phyloP scores from a whole-genome alignment of 92 coral and sea anemone genomes.

The Palythoa grandiflora region DNA sequence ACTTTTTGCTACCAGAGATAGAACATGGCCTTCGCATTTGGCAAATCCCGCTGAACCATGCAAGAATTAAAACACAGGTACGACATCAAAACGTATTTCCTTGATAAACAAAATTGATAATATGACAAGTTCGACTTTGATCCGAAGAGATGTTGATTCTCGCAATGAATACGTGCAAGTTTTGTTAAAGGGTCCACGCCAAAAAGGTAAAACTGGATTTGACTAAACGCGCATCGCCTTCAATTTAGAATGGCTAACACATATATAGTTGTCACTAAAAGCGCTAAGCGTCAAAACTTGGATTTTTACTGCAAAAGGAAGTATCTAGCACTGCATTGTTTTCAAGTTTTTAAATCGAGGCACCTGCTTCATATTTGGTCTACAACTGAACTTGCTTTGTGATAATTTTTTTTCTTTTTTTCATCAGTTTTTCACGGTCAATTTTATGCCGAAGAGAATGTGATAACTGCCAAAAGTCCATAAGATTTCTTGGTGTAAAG shows the following conservation, averaged over 20 bases:
- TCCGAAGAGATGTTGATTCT: slow-evolving; percentile 27
- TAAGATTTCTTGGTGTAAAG: slow-evolving; percentile 89
- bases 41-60: slow-evolving; percentile 23
- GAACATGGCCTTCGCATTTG: background rate
- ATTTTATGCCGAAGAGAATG: slow-evolving; percentile 86
- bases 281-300: background rate
- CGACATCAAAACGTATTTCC: slow-evolving; percentile 9
- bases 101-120: slow-evolving; percentile 32
- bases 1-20: background rate
- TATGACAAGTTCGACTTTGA: slow-evolving; percentile 34
- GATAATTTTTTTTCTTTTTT: slow-evolving; percentile 26
- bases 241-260: background rate
- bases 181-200: background rate
- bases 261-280: background rate
- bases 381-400: slow-evolving; percentile 51
- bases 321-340: slow-evolving; percentile 57
- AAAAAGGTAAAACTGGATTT: background rate
- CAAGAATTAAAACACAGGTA: slow-evolving; percentile 38
- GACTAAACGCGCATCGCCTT: background rate
- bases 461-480: slow-evolving; percentile 79
- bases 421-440: slow-evolving; percentile 81
- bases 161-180: slow-evolving; percentile 23
- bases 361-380: slow-evolving; percentile 78
- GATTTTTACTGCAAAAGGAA: slow-evolving; percentile 23
- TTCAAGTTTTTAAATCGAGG: slow-evolving; percentile 35